Percentiles rank a stretch among this genome's conserved stretches.
These are phyloP conservation scores for Bujurquina vittata DNA, from an alignment of 2,113 vertebrate genomes.

Conservation along the genomic window DNA sequence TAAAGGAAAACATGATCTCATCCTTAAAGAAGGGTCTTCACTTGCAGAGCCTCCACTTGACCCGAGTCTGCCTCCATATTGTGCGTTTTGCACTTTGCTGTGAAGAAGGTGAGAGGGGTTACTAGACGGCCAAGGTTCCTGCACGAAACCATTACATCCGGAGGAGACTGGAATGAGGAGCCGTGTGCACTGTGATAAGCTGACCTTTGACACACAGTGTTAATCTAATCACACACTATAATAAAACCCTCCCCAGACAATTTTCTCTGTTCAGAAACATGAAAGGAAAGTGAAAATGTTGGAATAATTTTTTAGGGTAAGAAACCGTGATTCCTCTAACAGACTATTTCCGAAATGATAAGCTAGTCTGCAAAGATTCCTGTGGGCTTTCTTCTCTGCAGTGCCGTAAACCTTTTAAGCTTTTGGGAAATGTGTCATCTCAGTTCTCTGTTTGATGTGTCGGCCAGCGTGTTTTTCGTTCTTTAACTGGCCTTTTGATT, in stretches of 20 bases:
- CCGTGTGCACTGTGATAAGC: slow-evolving; percentile 13
- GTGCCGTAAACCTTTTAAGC: slow-evolving; percentile 26
- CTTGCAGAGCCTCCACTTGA: not conserved
- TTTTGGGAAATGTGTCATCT: slow-evolving; percentile 2
- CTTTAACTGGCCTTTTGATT: not conserved
- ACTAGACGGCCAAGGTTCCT: not conserved
- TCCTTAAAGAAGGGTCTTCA: not conserved
- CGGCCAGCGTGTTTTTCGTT: slow-evolving; percentile 9
- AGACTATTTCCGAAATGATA: slow-evolving; percentile 22
- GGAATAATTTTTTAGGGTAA: slow-evolving; percentile 33
- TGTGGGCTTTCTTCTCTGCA: slow-evolving; percentile 32
- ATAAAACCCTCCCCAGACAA: slow-evolving; percentile 15
- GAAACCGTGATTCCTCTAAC: slow-evolving; percentile 24
- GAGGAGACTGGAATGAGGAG: slow-evolving; percentile 16
- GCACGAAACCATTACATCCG: slow-evolving; percentile 15
- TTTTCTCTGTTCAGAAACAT: slow-evolving; percentile 38
- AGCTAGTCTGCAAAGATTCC: slow-evolving; percentile 19
- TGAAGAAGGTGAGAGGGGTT: slow-evolving; percentile 26
- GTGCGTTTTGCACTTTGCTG: slow-evolving; percentile 23
- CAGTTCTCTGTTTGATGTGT: slow-evolving; percentile 26
- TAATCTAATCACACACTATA: slow-evolving; percentile 44
- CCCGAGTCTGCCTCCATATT: not conserved
- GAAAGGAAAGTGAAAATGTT: slow-evolving; percentile 28
- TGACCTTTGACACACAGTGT: slow-evolving; percentile 46
- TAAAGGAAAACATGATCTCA: not conserved